Percentiles rank a stretch among this genome's conserved stretches.
phyloP scores from a whole-genome alignment of 1,140 invertebrate genomes.

The Bombus polaris region DNA sequence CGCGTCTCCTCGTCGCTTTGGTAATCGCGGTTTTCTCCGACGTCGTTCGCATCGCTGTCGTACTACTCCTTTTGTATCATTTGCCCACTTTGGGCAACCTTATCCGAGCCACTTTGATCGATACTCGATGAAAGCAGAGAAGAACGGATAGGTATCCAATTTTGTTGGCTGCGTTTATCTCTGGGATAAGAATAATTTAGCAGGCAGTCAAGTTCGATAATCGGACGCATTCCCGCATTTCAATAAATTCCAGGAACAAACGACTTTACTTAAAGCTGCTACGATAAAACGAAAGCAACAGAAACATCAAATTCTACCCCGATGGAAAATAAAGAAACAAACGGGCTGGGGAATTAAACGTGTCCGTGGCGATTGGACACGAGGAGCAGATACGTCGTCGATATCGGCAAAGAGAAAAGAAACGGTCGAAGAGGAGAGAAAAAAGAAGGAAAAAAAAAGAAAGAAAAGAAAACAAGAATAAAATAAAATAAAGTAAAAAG shows the following conservation, averaged over 20 bases:
- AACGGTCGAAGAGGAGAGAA: no score
- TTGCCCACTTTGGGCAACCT: background rate
- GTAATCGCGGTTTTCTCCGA: slow-evolving; percentile 3
- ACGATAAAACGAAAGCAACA: slow-evolving; percentile 27
- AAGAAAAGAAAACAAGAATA: background rate
- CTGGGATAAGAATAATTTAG: slow-evolving; percentile 4
- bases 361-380: slow-evolving; percentile 38
- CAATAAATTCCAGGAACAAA: slow-evolving; percentile 29
- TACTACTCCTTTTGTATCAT: no score
- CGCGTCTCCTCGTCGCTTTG: background rate
- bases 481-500: background rate
- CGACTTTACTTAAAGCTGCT: background rate
- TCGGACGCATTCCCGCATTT: slow-evolving; percentile 19
- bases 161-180: slow-evolving; percentile 1
- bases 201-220: background rate
- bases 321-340: slow-evolving; percentile 27
- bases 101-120: background rate
- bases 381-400: slow-evolving; percentile 47
- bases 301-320: slow-evolving; percentile 41
- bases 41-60: no score
- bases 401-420: slow-evolving; percentile 23
- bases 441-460: background rate
- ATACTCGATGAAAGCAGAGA: background rate
- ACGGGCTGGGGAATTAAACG: slow-evolving; percentile 35
- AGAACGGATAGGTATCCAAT: background rate